phyloP scores from a whole-genome alignment of 2,797 vertebrate genomes.

The Bryconaethiops microstoma region DNA sequence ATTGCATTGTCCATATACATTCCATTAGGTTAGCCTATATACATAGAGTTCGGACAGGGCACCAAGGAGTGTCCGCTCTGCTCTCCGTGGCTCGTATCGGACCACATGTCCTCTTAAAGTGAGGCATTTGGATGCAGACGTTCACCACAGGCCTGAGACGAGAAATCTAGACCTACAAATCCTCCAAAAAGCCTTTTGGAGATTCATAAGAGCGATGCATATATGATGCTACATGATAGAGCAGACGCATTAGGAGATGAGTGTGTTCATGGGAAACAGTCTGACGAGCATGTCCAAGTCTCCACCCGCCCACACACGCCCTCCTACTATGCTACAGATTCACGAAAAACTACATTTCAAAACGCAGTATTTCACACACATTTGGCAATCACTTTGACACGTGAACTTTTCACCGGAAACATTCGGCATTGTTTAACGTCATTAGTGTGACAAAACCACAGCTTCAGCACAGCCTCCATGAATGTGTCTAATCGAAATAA shows the following conservation, averaged over 20 bases:
- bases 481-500: conserved; percentile 48
- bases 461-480: conserved; percentile 43
- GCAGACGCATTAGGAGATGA: conserved; percentile 38
- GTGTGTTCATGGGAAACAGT: conserved; percentile 33
- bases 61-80: conserved; percentile 1
- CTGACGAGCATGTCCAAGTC: conserved; percentile 12
- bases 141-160: conserved; percentile 35
- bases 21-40: conserved; percentile 38
- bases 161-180: conserved; percentile 40
- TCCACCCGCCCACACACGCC: conserved; percentile 26
- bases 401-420: conserved; percentile 47
- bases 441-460: conserved; percentile 42
- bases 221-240: conserved; percentile 50
- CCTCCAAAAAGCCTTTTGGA: conserved; percentile 32
- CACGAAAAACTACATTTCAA: conserved; percentile 34
- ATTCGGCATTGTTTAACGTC: conserved; percentile 47
- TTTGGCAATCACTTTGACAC: conserved; percentile 49
- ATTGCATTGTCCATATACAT: conserved; percentile 26
- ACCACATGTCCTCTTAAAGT: conserved; percentile 32
- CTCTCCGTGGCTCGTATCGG: conserved; percentile 32
- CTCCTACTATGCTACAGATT: conserved; percentile 41
- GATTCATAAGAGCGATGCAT: conserved; percentile 46
- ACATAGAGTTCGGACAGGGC: conserved; percentile 29
- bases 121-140: conserved; percentile 43
- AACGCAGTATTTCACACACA: conserved; percentile 35